Evolutionary conservation across 2,888 invertebrate species (phyloP).

Genomic region (Ceriagrion tenellum): DNA sequence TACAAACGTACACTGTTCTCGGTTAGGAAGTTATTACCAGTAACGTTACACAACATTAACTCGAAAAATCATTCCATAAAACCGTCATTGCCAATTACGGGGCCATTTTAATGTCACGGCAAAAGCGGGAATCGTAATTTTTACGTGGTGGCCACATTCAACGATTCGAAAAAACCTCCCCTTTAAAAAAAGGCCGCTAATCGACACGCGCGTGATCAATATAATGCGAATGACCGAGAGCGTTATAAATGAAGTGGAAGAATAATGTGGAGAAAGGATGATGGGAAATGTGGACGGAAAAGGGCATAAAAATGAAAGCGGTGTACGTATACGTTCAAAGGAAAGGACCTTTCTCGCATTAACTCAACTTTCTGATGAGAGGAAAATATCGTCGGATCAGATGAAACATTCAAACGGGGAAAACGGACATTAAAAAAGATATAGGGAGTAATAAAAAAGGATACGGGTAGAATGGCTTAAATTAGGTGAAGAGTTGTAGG

Average conservation of each 20-base stretch:
- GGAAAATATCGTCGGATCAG: background rate
- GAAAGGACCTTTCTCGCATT: background rate
- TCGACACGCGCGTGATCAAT: background rate
- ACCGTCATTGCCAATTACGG: background rate
- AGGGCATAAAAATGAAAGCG: background rate
- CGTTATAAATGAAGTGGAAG: background rate
- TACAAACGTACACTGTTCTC: background rate
- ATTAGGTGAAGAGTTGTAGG: background rate
- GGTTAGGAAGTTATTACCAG: background rate
- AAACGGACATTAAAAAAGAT: background rate
- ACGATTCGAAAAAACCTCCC: background rate
- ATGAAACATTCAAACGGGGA: background rate
- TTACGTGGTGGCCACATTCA: background rate
- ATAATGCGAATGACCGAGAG: background rate
- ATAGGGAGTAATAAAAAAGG: background rate
- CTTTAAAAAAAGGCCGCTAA: background rate
- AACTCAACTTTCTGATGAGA: background rate
- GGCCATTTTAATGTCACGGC: background rate
- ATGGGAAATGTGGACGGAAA: background rate
- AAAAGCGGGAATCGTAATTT: background rate
- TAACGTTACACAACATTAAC: background rate
- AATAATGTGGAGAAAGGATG: background rate
- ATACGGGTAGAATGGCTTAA: background rate
- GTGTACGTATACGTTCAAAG: background rate
- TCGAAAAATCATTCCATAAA: slow-evolving; percentile 20